Conservation (phyloP, 2,888 invertebrate species). For the Synanthedon tipuliformis region DNA sequence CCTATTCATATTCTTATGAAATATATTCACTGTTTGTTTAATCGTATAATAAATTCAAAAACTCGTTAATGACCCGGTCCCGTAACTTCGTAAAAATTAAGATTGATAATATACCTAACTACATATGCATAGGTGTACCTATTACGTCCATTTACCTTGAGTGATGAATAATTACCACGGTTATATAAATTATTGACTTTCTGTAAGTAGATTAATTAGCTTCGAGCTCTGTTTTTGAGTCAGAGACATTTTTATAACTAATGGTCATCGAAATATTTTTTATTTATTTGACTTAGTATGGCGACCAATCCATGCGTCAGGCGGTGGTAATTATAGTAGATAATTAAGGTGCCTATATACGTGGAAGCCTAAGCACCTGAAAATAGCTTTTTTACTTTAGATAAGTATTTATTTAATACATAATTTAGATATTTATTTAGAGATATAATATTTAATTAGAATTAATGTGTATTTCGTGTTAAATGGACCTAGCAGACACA, state of each 20-base stretch:
- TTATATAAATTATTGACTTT: constrained; percentile 50
- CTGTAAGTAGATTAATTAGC: constrained; percentile 51
- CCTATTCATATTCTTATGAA: constrained; percentile 57
- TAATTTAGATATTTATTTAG: too few relatives aligned
- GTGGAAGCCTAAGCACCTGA: too few relatives aligned
- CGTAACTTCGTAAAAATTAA: constrained; percentile 44
- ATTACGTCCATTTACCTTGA: constrained; percentile 57
- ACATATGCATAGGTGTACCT: constrained; percentile 11
- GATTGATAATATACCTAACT: constrained; percentile 29
- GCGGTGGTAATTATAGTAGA: too few relatives aligned
- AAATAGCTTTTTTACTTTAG: too few relatives aligned
- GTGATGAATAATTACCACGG: constrained; percentile 48
- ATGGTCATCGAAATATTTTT: constrained; percentile 3
- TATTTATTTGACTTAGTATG: neutral
- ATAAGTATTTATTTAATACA: too few relatives aligned
- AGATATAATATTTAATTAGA: too few relatives aligned
- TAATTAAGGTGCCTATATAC: too few relatives aligned
- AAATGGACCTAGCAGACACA: too few relatives aligned
- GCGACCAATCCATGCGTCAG: too few relatives aligned
- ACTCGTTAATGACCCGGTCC: constrained; percentile 50
- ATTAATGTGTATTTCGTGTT: too few relatives aligned
- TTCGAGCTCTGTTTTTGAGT: constrained; percentile 31
- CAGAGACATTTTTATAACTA: constrained; percentile 38
- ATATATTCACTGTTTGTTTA: constrained; percentile 45
- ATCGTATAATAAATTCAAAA: constrained; percentile 41